These are phyloP conservation scores for Apamea epomidion DNA, from an alignment of 2,888 invertebrate genomes.

Conservation along the genomic window DNA sequence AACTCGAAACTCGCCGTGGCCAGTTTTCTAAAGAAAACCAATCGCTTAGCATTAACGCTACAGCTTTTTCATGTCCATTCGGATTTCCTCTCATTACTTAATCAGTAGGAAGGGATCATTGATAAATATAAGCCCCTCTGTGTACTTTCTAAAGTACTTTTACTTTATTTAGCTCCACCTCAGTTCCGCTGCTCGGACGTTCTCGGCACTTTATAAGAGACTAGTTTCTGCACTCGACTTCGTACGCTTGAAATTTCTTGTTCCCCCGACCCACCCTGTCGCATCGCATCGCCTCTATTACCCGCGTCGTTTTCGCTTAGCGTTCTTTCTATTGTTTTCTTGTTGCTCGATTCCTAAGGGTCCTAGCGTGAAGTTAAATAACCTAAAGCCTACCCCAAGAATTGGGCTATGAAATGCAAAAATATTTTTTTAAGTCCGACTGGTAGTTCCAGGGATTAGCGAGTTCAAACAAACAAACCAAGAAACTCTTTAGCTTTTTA, in stretches of 20 bases:
- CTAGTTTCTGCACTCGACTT: background rate
- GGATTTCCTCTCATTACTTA: slow-evolving; percentile 66
- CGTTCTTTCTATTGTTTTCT: background rate
- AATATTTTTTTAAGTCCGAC: background rate
- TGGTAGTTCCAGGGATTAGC: too few species aligned
- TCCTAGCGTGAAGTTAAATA: background rate
- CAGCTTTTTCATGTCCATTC: slow-evolving; percentile 62
- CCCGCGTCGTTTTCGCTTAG: background rate
- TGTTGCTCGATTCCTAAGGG: background rate
- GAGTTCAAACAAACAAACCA: background rate
- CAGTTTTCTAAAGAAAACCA: slow-evolving; percentile 68
- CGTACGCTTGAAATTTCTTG: background rate
- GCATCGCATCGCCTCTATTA: background rate
- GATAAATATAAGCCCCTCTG: slow-evolving; percentile 46
- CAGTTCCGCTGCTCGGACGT: slow-evolving; percentile 26
- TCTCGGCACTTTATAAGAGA: background rate
- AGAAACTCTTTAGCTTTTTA: background rate
- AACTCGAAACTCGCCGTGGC: slow-evolving; percentile 53
- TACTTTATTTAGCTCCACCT: slow-evolving; percentile 31
- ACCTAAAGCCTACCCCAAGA: background rate
- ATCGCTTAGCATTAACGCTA: slow-evolving; percentile 55
- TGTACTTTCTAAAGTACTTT: slow-evolving; percentile 53
- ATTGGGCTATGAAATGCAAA: background rate
- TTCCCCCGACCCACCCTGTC: background rate
- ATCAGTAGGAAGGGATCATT: slow-evolving; percentile 49